Evolutionary conservation across 2,113 vertebrate genomes (phyloP).

Genomic region (Polypterus senegalus): DNA sequence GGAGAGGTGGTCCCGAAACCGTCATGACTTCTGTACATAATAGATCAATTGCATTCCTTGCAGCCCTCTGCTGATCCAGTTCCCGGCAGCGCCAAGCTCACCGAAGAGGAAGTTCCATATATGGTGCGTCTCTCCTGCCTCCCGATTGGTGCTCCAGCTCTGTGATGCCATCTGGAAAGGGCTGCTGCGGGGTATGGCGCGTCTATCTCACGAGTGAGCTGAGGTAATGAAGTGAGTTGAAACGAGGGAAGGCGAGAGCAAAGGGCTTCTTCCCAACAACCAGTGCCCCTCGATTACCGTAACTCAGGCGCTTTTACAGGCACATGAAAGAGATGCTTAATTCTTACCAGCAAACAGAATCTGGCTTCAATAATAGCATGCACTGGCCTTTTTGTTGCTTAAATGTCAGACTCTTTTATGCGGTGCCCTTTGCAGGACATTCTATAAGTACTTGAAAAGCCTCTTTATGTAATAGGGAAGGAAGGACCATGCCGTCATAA

Average conservation of each 20-base stretch:
- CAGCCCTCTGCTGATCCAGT: constrained; percentile 9
- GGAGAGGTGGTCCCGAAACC: constrained; percentile 1
- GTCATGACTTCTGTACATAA: not conserved
- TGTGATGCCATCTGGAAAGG: constrained; percentile 6
- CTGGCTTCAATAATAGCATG: not conserved
- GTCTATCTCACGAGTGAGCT: constrained; percentile 8
- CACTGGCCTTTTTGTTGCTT: not conserved
- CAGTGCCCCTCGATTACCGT: not conserved
- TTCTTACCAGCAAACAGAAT: not conserved
- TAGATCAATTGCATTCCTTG: constrained; percentile 4
- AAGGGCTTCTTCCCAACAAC: not conserved
- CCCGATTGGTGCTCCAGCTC: constrained; percentile 11
- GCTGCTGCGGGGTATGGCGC: constrained; percentile 7
- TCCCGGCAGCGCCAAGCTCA: constrained; percentile 14
- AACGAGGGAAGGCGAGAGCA: not conserved
- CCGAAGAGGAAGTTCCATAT: constrained; percentile 18
- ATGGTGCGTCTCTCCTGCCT: constrained; percentile 4
- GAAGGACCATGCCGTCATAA: no score
- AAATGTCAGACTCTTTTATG: not conserved
- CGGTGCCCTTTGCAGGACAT: not conserved
- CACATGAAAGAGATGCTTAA: not conserved
- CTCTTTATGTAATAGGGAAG: no score
- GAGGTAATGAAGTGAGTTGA: constrained; percentile 14
- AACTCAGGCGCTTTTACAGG: not conserved
- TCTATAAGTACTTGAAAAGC: no score